A percentile compares a stretch with the other conserved stretches of the same genome.
Evolutionary conservation across 2,888 invertebrate genomes (phyloP).

Genomic region (Punctoribates punctum): DNA sequence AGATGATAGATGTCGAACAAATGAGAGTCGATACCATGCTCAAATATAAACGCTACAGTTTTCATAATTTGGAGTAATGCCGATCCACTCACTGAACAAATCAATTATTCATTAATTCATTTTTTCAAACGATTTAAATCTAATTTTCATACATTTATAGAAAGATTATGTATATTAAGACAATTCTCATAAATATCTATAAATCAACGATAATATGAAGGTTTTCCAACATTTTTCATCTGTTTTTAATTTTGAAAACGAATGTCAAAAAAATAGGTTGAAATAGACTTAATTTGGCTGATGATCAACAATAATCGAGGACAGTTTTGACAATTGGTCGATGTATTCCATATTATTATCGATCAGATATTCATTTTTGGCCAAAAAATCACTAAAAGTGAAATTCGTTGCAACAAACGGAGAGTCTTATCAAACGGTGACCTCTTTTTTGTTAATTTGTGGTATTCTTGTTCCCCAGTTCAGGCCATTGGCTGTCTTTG

Average conservation of each 20-base stretch:
- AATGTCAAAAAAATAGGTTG: conserved; percentile 1
- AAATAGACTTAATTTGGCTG: neutral
- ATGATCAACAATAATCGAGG: neutral
- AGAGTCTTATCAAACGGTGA: neutral
- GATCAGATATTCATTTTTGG: neutral
- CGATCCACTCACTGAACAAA: no score
- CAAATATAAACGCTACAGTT: no score
- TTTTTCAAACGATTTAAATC: no score
- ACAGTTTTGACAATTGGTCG: neutral
- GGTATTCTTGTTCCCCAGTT: neutral
- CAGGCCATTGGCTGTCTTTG: conserved; percentile 11
- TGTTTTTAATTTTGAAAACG: neutral
- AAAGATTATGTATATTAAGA: neutral
- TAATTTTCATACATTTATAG: no score
- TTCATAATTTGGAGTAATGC: no score
- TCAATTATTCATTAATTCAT: no score
- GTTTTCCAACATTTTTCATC: no score
- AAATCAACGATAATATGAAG: neutral
- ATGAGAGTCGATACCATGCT: no score
- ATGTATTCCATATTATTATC: neutral
- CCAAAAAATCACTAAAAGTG: conserved; percentile 5
- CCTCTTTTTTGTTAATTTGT: conserved; percentile 16
- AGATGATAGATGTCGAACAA: no score
- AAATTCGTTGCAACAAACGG: neutral
- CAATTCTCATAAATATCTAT: neutral